A percentile compares a stretch with the other conserved stretches of the same genome.
Evolutionary conservation across 1,140 invertebrate genomes (phyloP).

Genomic region (Sogatella furcifera): DNA sequence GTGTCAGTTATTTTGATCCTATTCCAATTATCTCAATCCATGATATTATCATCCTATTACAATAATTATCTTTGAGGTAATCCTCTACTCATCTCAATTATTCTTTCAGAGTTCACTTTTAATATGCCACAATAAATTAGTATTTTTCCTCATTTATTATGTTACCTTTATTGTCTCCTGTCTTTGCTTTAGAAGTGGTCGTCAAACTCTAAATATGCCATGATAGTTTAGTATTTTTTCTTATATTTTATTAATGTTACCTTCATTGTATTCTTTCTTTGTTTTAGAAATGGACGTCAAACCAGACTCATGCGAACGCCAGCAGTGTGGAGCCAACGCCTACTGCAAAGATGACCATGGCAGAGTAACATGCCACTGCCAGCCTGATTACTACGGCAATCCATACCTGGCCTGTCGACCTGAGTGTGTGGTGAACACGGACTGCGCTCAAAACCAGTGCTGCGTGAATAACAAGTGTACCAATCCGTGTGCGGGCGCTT

Average conservation of each 20-base stretch:
- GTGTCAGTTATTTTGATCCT: too few relatives aligned
- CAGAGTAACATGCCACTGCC: slow-evolving; percentile 52
- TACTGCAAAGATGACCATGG: slow-evolving; percentile 48
- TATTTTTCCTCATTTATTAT: too few relatives aligned
- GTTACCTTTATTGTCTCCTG: too few relatives aligned
- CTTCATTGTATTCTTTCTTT: neutral
- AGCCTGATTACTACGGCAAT: slow-evolving; percentile 45
- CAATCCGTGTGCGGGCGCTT: slow-evolving; percentile 64
- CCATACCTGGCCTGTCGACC: slow-evolving; percentile 60
- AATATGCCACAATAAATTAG: too few relatives aligned
- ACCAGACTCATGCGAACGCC: slow-evolving; percentile 50
- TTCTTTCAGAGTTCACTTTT: too few relatives aligned
- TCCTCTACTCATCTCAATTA: too few relatives aligned
- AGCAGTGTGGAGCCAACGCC: slow-evolving; percentile 64
- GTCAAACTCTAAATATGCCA: too few relatives aligned
- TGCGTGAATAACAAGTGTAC: slow-evolving; percentile 72
- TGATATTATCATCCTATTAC: too few relatives aligned
- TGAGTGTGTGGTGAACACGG: slow-evolving; percentile 67
- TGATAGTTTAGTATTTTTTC: too few relatives aligned
- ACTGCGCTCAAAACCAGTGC: slow-evolving; percentile 53
- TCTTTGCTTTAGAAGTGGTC: too few relatives aligned
- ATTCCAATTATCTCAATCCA: too few relatives aligned
- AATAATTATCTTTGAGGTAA: too few relatives aligned
- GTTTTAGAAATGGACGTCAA: slow-evolving; percentile 30
- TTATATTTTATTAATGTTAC: neutral